Conservation (phyloP, 2,888 invertebrate species). For the Antitype chi region DNA sequence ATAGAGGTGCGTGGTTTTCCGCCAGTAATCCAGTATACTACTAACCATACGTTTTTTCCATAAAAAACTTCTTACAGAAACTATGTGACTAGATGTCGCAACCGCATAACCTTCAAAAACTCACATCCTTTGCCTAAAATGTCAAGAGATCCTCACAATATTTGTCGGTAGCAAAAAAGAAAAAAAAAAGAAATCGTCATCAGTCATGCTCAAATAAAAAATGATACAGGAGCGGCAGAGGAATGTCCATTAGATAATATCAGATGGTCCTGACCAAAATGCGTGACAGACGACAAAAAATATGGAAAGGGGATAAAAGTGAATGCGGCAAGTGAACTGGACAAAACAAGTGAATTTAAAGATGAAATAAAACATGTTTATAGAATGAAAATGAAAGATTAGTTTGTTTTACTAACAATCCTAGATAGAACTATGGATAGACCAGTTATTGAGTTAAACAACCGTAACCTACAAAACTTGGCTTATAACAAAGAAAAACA, state of each 20-base stretch:
- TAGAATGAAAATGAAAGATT: neutral
- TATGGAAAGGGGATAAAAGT: conserved; percentile 38
- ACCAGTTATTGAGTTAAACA: neutral
- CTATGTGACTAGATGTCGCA: neutral
- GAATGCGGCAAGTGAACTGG: conserved; percentile 23
- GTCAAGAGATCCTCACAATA: conserved; percentile 26
- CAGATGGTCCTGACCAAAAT: conserved; percentile 60
- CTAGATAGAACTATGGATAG: neutral
- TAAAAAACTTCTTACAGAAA: neutral
- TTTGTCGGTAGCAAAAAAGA: conserved; percentile 39
- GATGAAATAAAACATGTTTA: neutral
- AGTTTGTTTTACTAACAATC: neutral
- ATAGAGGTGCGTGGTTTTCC: neutral
- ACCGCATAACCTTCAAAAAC: neutral
- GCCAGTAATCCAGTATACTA: neutral
- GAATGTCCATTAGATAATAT: conserved; percentile 80
- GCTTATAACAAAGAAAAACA: too few species aligned
- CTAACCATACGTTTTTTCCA: neutral
- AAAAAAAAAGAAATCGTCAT: conserved; percentile 39
- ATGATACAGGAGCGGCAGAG: conserved; percentile 64
- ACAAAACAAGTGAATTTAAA: neutral
- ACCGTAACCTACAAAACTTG: too few species aligned
- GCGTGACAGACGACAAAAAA: conserved; percentile 70
- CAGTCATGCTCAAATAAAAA: conserved; percentile 67
- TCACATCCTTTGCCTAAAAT: conserved; percentile 25